Base-by-base conservation (phyloP, 2,113 vertebrate genomes). In the Tragelaphus buxtoni region DNA sequence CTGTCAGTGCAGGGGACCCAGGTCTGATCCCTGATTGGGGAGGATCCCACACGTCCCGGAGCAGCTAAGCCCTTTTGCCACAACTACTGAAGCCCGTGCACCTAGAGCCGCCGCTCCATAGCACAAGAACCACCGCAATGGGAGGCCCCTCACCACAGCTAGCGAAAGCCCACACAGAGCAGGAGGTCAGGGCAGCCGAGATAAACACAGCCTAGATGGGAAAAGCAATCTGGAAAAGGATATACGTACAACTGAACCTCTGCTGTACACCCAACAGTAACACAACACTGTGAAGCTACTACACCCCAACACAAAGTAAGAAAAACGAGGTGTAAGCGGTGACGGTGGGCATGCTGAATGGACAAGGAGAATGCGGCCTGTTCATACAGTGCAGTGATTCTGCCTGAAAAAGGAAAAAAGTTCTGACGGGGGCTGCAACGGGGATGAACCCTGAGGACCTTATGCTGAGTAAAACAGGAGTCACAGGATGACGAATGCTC, bases 181-280 rank as follows among this genome's bases (percentile, higher is more conserved):
- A 13, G 12, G 11, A 12, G 22, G 4, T 0, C 11, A 42, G 69
- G 20, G 69, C 35, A 42, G 69, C 69, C 10, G 1, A 74, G 22
- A 74, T 1, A 42, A 7, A 74, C 5, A 42, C 39, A 26, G 4
- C 3, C 22, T 14, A 1, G 5, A 76, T 1, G 22, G 14, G 72
- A 28, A 14, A 8, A 76, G 24, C 42, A 14, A 42, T 0, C 39
- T 32, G 76, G 45, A 49, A 77, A 49, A 32, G 76, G 45, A 20
- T 30, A 77, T 0, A 17, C 0, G 16, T 2, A 30, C 45, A 32
- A 3, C 8, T 1, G 45, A 49, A 11, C 47, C 28, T 49, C 16
- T 11, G 76, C 76, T 11, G 45, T 6, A 49, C 16, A 20, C 45
- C 45, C 9, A 9, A 49, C 28, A 32, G 14, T 17, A 49, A 32